Conservation (phyloP, 2,797 vertebrate species). For the Apogon hyalosoma region DNA sequence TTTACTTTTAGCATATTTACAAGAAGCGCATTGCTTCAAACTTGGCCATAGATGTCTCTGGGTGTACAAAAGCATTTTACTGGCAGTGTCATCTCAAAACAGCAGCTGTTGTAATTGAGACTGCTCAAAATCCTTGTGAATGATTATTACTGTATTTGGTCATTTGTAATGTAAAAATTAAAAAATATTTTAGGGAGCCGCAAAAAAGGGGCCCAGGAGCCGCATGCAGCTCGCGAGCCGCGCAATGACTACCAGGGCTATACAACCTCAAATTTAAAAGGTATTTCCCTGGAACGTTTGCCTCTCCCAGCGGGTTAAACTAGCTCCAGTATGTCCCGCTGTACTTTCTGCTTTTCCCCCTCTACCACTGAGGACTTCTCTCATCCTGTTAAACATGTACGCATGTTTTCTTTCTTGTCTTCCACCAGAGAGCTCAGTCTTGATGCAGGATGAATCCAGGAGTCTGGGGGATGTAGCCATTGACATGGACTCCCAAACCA, state of each 20-base stretch:
- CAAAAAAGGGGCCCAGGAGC: constrained; percentile 86
- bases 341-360: constrained; percentile 67
- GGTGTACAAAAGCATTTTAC: constrained; percentile 36
- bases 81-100: constrained; percentile 50
- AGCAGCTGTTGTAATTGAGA: constrained; percentile 60
- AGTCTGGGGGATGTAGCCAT: constrained; percentile 90
- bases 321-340: constrained; percentile 67
- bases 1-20: neutral
- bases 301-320: constrained; percentile 74
- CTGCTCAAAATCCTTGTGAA: constrained; percentile 73
- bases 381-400: constrained; percentile 42
- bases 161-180: constrained; percentile 80
- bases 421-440: constrained; percentile 86
- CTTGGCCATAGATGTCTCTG: neutral
- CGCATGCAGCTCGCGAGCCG: constrained; percentile 81
- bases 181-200: constrained; percentile 85
- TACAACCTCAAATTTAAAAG: constrained; percentile 83
- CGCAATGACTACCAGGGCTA: constrained; percentile 83
- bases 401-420: constrained; percentile 51
- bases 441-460: constrained; percentile 90
- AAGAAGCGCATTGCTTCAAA: constrained; percentile 34
- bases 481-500: constrained; percentile 89
- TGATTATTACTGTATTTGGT: constrained; percentile 78
- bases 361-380: constrained; percentile 38
- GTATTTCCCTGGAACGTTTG: constrained; percentile 79